phyloP scores from a whole-genome alignment of 2,888 invertebrate genomes.

The Thereva nobilitata region DNA sequence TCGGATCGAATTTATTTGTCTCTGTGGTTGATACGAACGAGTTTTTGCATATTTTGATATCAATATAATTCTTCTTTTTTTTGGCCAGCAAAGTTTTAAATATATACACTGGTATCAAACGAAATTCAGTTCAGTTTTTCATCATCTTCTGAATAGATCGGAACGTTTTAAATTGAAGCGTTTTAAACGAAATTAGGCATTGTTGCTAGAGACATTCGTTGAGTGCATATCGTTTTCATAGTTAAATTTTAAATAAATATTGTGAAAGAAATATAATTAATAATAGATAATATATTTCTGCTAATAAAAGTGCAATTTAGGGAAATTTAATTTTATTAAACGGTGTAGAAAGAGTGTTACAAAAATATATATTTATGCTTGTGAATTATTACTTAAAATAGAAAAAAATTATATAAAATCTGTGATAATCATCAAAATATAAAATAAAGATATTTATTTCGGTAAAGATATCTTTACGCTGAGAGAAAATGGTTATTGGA shows the following conservation, averaged over 20 bases:
- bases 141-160: constrained; percentile 31
- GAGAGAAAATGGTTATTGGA: constrained; percentile 33
- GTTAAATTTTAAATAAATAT: too few species aligned
- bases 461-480: background rate
- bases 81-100: constrained; percentile 25
- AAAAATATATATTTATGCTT: background rate
- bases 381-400: background rate
- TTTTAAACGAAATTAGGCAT: background rate
- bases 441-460: background rate
- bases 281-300: too few species aligned
- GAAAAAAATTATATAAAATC: constrained; percentile 12
- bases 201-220: too few species aligned
- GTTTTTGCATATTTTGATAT: constrained; percentile 24
- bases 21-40: constrained; percentile 19
- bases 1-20: background rate
- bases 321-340: too few species aligned
- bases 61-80: constrained; percentile 18
- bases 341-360: background rate
- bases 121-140: constrained; percentile 40
- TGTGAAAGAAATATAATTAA: too few species aligned
- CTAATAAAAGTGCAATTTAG: too few species aligned
- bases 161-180: constrained; percentile 6
- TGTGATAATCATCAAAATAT: constrained; percentile 12
- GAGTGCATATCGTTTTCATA: too few species aligned
- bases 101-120: constrained; percentile 18